Evolutionary conservation across 2,888 invertebrate species (phyloP), one percentile per base, ranked within the genome.

Genomic region (Microctonus brassicae): DNA sequence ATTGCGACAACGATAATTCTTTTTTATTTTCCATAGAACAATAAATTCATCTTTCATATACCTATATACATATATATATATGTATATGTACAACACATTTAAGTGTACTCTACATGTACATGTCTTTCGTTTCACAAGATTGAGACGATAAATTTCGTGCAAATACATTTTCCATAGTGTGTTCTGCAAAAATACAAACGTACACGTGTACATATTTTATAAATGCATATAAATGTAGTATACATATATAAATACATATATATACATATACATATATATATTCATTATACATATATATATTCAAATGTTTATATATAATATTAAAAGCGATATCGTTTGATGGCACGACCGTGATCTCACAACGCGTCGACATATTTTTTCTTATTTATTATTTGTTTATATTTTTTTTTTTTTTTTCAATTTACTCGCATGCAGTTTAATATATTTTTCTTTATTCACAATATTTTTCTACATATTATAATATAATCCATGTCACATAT

Each of bases 291-390:
- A n/a, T n/a, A n/a, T n/a, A n/a, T n/a, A n/a, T n/a, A n/a, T n/a
- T n/a, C n/a, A n/a, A n/a, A n/a, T 29, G 7, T 29, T 3, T 47
- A 17, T 11, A 55, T 55, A 55, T 24, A 67, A 55, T 24, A 67
- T 47, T 47, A 17, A 67, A 67, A 33, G 29, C 58, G 58, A 67
- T 67, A 67, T 67, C 67, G 67, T 67, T 58, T 58, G 67, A 67
- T 67, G 67, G 67, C 58, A 39, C 58, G 67, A 58, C 58, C 58
- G 22, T 67, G 67, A 67, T 67, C 67, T 34, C 34, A 58, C n/a
- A 20, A 22, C 58, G 17, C 58, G 57, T 57, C 29, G 26, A 42
- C 29, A 17, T 67, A 26, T 34, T 47, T 33, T 11, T 67, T 47
- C 58, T 58, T 58, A 4, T 24, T 57, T 42, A 24, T 24, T 55